Base-by-base conservation (phyloP, 2,888 invertebrate species). In the Agrotis exclamationis region DNA sequence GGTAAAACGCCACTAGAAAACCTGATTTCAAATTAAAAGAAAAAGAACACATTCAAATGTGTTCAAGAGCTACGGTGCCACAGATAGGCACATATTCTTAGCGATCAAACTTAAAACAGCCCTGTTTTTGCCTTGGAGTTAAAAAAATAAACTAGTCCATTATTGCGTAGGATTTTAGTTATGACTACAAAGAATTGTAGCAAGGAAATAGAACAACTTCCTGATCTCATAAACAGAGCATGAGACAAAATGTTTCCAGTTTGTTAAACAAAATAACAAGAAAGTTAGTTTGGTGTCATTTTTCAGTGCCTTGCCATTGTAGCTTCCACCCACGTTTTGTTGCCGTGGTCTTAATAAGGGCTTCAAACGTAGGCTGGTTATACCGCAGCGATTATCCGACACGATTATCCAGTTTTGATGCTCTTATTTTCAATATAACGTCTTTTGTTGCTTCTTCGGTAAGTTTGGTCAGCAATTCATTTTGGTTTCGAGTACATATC, bases 241-340 rank as follows among this genome's bases (percentile, higher is more conserved):
- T 24, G 70, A 24, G 63, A 73, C 69, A 54, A 67, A 80, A 77
- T 80, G 81, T 73, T 72, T 20, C 65, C 47, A 57, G 72, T 76
- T 76, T 79, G 63, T 59, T 51, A 20, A 50, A 69, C 66, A 64
- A 76, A 76, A 69, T 67, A 79, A 73, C 76, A 72, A 76, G 63
- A 80, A 76, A 80, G 77, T 71, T 69, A 51, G 67, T 64, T 73
- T 71, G 71, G 82, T 84, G 70, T 84, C 71, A 84, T 84, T 84
- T 83, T 83, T 84, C 83, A 79, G 80, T 75, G 62, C 82, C 82
- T 67, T 60, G 67, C 33, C 47, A 22, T 47, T 57, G 71, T 54
- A 44, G 76, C 76, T 47, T 57, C 73, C 63, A 33, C 81, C 79
- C 74, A 80, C 78, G 70, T 66, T 77, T 63, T 51, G 66, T 74